Evolutionary conservation across 2,797 vertebrate genomes (phyloP).

Genomic region (Sebastes goodei): DNA sequence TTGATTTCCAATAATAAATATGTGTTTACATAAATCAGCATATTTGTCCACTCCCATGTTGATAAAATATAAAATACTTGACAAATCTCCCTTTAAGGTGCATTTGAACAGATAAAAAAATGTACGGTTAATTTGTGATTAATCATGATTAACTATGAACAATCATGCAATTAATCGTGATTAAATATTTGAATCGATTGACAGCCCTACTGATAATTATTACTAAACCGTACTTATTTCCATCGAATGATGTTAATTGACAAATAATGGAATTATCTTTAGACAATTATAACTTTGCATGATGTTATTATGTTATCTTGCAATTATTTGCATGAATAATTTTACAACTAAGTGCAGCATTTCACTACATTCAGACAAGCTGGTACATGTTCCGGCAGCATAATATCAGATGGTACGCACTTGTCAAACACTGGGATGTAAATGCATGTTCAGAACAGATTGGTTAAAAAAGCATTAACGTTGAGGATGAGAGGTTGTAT

Average conservation of each 20-base stretch:
- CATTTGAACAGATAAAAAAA: no score
- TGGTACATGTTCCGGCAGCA: not conserved
- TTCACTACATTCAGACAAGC: not conserved
- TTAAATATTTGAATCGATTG: no score
- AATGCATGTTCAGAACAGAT: not conserved
- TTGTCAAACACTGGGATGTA: not conserved
- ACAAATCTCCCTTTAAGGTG: no score
- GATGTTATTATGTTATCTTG: not conserved
- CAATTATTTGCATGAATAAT: not conserved
- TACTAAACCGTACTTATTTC: not conserved
- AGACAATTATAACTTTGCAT: not conserved
- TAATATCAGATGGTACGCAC: not conserved
- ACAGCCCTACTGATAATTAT: not conserved
- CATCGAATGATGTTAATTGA: not conserved
- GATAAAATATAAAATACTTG: no score
- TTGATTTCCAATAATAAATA: no score
- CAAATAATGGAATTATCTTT: not conserved
- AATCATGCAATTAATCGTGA: no score
- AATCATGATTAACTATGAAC: accelerated
- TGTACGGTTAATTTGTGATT: no score
- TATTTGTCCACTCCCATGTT: no score
- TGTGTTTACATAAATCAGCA: no score
- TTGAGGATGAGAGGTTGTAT: conserved; percentile 1
- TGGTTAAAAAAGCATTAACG: conserved; percentile 11
- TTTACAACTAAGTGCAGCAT: not conserved